These are phyloP conservation scores for Melanotaenia duboulayi DNA, from an alignment of 2,113 vertebrate genomes.

Conservation along the genomic window DNA sequence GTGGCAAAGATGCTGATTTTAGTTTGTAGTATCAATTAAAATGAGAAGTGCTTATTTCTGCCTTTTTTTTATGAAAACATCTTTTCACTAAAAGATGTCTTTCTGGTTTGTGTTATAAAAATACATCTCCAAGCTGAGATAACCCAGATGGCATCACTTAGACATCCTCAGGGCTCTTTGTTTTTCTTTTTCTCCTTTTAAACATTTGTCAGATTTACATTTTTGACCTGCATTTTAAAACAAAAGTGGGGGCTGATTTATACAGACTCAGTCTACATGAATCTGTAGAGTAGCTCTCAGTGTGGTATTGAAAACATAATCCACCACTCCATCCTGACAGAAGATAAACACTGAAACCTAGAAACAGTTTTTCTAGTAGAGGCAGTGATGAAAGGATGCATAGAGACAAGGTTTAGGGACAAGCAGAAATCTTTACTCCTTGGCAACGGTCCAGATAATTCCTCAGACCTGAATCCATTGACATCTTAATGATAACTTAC, in stretches of 20 bases:
- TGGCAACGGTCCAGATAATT: not conserved
- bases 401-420: not conserved
- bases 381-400: not conserved
- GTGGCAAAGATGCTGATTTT: not conserved
- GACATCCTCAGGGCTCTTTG: constrained; percentile 8
- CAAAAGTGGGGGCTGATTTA: not conserved
- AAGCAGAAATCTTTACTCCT: constrained; percentile 1
- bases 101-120: not conserved
- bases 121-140: not conserved
- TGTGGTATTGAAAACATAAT: not conserved
- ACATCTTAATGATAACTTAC: not conserved
- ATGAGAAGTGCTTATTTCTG: not conserved
- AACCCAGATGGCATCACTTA: not conserved
- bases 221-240: no score
- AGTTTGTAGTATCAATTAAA: not conserved
- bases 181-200: not conserved
- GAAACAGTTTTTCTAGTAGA: not conserved
- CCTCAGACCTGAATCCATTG: not conserved
- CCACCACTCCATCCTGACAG: not conserved
- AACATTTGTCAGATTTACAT: no score
- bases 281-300: not conserved
- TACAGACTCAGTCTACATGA: not conserved
- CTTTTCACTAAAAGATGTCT: not conserved
- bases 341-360: not conserved
- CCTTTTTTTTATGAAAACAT: not conserved